phyloP scores from a whole-genome alignment of 1,140 invertebrate species.

The Wasmannia auropunctata region DNA sequence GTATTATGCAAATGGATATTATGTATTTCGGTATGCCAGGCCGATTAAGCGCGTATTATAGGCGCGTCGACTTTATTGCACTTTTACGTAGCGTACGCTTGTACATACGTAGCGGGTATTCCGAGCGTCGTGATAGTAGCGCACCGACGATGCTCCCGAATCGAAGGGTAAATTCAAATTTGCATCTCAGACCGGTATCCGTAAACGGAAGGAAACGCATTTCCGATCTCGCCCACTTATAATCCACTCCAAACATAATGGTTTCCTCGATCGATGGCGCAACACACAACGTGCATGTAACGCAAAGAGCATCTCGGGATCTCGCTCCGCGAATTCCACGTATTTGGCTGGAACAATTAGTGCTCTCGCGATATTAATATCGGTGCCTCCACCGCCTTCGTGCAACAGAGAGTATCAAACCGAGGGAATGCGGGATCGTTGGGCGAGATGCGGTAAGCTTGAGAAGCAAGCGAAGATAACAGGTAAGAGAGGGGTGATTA shows the following conservation, averaged over 20 bases:
- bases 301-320: slow-evolving; percentile 46
- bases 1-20: slow-evolving; percentile 11
- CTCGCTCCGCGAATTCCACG: slow-evolving; percentile 48
- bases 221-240: slow-evolving; percentile 59
- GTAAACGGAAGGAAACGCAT: slow-evolving; percentile 55
- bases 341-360: slow-evolving; percentile 68
- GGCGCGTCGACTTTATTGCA: slow-evolving; percentile 12
- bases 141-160: background rate
- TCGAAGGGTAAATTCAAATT: slow-evolving; percentile 43
- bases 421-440: background rate
- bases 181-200: slow-evolving; percentile 46
- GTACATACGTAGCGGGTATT: background rate
- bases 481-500: background rate
- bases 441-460: background rate
- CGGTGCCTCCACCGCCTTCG: background rate
- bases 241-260: slow-evolving; percentile 61
- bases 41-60: slow-evolving; percentile 21
- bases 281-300: slow-evolving; percentile 41
- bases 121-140: background rate
- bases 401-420: background rate
- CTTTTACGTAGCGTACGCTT: background rate
- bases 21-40: background rate
- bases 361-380: slow-evolving; percentile 75
- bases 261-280: slow-evolving; percentile 54
- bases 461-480: slow-evolving; percentile 14